phyloP scores from a whole-genome alignment of 2,888 invertebrate genomes.

The Ormyrus rosae region DNA sequence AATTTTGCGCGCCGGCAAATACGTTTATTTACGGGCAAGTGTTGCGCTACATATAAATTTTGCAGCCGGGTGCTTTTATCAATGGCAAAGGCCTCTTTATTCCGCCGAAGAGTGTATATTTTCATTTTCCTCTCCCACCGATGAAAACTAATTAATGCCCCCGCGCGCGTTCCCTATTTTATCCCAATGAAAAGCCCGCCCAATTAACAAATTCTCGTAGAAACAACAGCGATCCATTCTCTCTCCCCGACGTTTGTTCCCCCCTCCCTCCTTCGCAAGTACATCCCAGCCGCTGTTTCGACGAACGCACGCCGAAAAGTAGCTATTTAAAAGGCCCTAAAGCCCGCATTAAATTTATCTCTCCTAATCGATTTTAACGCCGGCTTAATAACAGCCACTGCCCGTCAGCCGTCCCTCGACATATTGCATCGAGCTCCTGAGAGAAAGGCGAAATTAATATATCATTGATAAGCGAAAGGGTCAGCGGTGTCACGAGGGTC shows the following conservation, averaged over 20 bases:
- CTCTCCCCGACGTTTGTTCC: background rate
- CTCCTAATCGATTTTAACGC: conserved; percentile 12
- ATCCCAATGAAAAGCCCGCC: too few species aligned
- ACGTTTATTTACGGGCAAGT: background rate
- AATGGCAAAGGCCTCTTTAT: too few species aligned
- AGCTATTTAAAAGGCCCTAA: background rate
- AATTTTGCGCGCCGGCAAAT: background rate
- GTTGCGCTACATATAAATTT: background rate
- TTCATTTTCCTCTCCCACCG: too few species aligned
- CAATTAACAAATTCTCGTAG: too few species aligned
- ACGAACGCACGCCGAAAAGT: background rate
- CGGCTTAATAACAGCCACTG: background rate
- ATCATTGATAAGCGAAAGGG: conserved; percentile 37
- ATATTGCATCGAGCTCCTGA: conserved; percentile 12
- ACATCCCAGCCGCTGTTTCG: background rate
- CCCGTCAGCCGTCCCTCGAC: background rate
- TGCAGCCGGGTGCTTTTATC: background rate
- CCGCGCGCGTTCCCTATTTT: too few species aligned
- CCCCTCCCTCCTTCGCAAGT: background rate
- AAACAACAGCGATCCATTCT: background rate
- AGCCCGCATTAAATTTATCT: conserved; percentile 9
- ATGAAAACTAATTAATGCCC: too few species aligned
- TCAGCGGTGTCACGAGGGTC: background rate
- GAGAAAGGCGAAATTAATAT: conserved; percentile 40
- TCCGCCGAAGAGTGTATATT: too few species aligned